Base-by-base conservation (phyloP, 2,888 invertebrate species). In the Cylloceria caligata region DNA sequence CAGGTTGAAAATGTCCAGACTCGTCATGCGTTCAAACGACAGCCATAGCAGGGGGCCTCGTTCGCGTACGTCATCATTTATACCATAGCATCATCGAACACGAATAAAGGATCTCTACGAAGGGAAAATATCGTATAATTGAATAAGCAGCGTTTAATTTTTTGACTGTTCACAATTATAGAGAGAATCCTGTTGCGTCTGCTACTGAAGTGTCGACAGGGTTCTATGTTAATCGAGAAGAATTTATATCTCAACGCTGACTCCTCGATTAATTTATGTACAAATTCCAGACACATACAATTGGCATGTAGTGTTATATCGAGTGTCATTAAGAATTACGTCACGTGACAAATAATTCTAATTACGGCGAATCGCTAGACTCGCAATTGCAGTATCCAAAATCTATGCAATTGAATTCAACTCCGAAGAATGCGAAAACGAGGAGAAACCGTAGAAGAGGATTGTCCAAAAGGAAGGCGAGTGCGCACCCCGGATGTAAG, bases 101-200 rank as follows among this genome's bases (percentile, higher is more conserved):
- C 42, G 72, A 77, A 55, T 69, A 52, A 69, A 68, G 36, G 72
- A 79, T 45, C 47, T 34, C 67, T 57, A 55, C 27, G 68, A 30
- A 6, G 34, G 47, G 67, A 79, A 78, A 75, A 79, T 52, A 62
- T 67, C 69, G 19, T 52, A 77, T 81, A 83, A 83, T 83, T 83
- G 83, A 76, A 83, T 80, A 80, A 83, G 47, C 79, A 68, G 68
- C 75, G 71, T 83, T 76, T 47, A 68, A 72, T 79, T 79, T 67
- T 71, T 79, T 60, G 30, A 69, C 11, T 36, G 57, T 9, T 16
- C 73, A 80, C 72, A 55, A 76, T 72, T 65, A 57, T 34, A 24
- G 47, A 74, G 27, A 47, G 52, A 69, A 71, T n/a, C 34, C 11
- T 64, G 52, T 16, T 52, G 65, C 73, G 39, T 36, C 75, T 42